Conservation (phyloP, 2,797 vertebrate genomes). For the Triplophysa yarkandensis region DNA sequence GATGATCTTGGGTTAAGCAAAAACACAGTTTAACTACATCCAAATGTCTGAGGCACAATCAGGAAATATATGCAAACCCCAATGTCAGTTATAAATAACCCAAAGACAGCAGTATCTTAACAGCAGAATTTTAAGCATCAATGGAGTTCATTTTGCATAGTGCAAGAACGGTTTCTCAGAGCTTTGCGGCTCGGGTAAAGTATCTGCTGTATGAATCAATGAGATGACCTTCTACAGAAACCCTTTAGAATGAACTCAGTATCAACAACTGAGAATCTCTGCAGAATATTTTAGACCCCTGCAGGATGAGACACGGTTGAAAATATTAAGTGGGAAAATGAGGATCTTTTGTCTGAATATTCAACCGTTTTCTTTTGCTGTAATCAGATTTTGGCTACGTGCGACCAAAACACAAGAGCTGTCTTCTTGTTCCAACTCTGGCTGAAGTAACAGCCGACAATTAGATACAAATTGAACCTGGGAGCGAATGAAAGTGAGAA, state of each 20-base stretch:
- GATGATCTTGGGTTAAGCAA: slow-evolving; percentile 19
- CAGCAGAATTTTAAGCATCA: slow-evolving; percentile 2
- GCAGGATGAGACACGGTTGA: not conserved
- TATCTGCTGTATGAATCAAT: slow-evolving; percentile 71
- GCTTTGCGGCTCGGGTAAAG: slow-evolving; percentile 67
- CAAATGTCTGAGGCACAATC: slow-evolving; percentile 37
- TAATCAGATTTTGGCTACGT: slow-evolving; percentile 73
- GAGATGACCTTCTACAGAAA: slow-evolving; percentile 73
- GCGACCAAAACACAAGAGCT: slow-evolving; percentile 64
- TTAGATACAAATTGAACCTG: slow-evolving; percentile 71
- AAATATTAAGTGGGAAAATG: not conserved
- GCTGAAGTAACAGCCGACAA: slow-evolving; percentile 61
- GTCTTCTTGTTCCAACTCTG: slow-evolving; percentile 61
- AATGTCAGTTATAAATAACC: slow-evolving; percentile 22
- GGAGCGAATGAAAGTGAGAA: slow-evolving; percentile 65
- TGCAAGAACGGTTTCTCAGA: slow-evolving; percentile 49
- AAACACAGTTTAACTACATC: slow-evolving; percentile 32
- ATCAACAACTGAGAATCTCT: slow-evolving; percentile 69
- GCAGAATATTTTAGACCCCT: slow-evolving; percentile 72
- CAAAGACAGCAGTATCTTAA: slow-evolving; percentile 10
- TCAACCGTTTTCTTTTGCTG: slow-evolving; percentile 45
- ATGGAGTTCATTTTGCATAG: slow-evolving; percentile 30
- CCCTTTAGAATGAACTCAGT: slow-evolving; percentile 65
- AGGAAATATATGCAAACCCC: slow-evolving; percentile 23
- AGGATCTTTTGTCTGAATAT: slow-evolving; percentile 40